A percentile compares a stretch with the other conserved stretches of the same genome.
phyloP scores from a whole-genome alignment of 2,113 vertebrate species.

The Notiomystis cincta region DNA sequence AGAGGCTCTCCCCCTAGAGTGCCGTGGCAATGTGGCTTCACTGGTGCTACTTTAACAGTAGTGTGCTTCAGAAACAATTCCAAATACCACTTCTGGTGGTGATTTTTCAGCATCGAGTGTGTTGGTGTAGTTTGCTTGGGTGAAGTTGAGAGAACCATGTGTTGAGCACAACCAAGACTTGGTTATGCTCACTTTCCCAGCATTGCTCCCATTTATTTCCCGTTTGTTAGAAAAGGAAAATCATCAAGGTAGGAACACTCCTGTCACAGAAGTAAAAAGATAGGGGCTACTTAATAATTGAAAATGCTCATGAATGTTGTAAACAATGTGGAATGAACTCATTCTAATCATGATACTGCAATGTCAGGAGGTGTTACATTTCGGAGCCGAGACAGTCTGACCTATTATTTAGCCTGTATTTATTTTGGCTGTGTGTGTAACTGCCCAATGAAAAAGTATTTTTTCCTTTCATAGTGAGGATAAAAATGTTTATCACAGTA shows the following conservation, averaged over 20 bases:
- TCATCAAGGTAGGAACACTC: slow-evolving; percentile 69
- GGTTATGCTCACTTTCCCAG: neutral
- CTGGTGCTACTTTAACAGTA: neutral
- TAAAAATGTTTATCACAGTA: neutral
- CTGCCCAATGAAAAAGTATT: neutral
- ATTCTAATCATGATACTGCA: slow-evolving; percentile 82
- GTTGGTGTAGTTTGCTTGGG: neutral
- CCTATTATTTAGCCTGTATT: slow-evolving; percentile 79
- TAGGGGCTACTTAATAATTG: slow-evolving; percentile 88
- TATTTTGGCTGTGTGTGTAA: neutral
- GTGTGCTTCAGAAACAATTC: neutral
- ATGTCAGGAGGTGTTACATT: slow-evolving; percentile 84
- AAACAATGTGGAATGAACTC: slow-evolving; percentile 83
- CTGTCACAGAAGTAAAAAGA: slow-evolving; percentile 81
- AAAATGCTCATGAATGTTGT: slow-evolving; percentile 87
- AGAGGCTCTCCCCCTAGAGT: neutral
- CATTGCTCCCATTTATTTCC: slow-evolving; percentile 46
- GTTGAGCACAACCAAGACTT: neutral
- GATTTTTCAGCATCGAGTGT: neutral
- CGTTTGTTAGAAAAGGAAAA: slow-evolving; percentile 74
- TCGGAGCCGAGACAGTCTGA: slow-evolving; percentile 79
- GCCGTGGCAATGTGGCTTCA: neutral
- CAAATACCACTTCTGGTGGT: neutral
- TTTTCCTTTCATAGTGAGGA: neutral
- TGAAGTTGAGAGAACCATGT: neutral